Evolutionary conservation across 2,113 vertebrate genomes (phyloP), one percentile per base, ranked within the genome.

Genomic region (Recurvirostra avosetta): DNA sequence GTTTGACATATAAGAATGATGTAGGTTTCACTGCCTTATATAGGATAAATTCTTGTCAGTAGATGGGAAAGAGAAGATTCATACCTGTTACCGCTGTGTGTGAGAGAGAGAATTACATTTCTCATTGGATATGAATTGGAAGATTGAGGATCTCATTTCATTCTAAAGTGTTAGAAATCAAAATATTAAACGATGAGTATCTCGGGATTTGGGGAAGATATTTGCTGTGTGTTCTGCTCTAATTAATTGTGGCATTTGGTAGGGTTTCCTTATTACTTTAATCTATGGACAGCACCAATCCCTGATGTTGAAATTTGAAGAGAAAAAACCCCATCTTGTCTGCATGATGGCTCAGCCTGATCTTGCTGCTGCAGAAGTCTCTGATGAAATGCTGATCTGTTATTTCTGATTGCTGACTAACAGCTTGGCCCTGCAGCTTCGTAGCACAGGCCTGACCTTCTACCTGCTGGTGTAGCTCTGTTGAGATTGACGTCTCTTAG

Each of bases 401-500:
- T 95, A 45, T 47, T 91, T 83, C n/a, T 52, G n/a, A 38, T 79
- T 80, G 74, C 85, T 94, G 90, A 88, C 71, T 79, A 80, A 85
- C 50, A 73, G 1, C 73, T n/a, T 75, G 68, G 61, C 56, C n/a
- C 61, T 45, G 55, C 23, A 71, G 26, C 47, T 92, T 73, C 40
- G 6, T 14, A 66, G 53, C 40, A 29, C 72, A 58, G 53, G 27
- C 45, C 71, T 88, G 85, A 79, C 78, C 85, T 70, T 55, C 58
- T 81, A 38, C 15, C 34, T 85, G 40, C 58, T 59, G 53, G 18
- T 0, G 0, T 26, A 56, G n/a, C 16, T 78, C 19, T 71, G 34
- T 52, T 58, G 53, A 65, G 82, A 49, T 13, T 79, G 74, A 36
- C 0, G 0, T 43, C 40, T 84, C 32, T 50, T 53, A 76, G 63